These are phyloP conservation scores for Pissodes strobi DNA, from an alignment of 1,140 invertebrate species.

Conservation along the genomic window DNA sequence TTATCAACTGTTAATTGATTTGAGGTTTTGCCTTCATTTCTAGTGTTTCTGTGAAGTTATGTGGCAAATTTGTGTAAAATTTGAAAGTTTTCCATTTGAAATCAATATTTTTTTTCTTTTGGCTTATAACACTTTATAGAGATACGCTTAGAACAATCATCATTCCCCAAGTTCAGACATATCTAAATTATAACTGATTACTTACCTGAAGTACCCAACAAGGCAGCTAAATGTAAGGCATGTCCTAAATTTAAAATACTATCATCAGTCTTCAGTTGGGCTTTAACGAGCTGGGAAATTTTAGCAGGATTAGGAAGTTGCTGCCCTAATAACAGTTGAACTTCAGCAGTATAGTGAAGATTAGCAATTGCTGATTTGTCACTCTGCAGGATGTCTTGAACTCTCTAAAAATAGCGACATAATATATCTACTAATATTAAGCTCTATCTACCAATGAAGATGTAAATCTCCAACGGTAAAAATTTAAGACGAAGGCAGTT, in stretches of 20 bases:
- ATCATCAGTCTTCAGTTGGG: slow-evolving; percentile 52
- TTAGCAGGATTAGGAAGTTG: slow-evolving; percentile 46
- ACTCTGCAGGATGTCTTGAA: slow-evolving; percentile 43
- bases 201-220: slow-evolving; percentile 64
- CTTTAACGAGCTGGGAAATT: slow-evolving; percentile 46
- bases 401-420: slow-evolving; percentile 38
- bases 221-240: slow-evolving; percentile 77
- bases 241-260: slow-evolving; percentile 73
- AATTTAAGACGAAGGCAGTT: too few species aligned
- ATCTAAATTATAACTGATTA: not conserved
- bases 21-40: too few species aligned
- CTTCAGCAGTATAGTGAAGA: slow-evolving; percentile 49
- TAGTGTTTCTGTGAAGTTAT: too few species aligned
- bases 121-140: too few species aligned
- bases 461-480: not conserved
- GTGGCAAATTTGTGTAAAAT: too few species aligned
- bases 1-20: too few species aligned
- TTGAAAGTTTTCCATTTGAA: too few species aligned
- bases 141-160: too few species aligned
- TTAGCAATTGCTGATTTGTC: slow-evolving; percentile 44
- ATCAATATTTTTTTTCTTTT: too few species aligned
- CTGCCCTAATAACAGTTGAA: slow-evolving; percentile 42
- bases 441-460: not conserved
- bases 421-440: slow-evolving; percentile 6
- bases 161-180: too few species aligned